A percentile compares a stretch with the other conserved stretches of the same genome.
Conservation (phyloP, 2,797 vertebrate species). For the Mormyrus proboscirostris region DNA sequence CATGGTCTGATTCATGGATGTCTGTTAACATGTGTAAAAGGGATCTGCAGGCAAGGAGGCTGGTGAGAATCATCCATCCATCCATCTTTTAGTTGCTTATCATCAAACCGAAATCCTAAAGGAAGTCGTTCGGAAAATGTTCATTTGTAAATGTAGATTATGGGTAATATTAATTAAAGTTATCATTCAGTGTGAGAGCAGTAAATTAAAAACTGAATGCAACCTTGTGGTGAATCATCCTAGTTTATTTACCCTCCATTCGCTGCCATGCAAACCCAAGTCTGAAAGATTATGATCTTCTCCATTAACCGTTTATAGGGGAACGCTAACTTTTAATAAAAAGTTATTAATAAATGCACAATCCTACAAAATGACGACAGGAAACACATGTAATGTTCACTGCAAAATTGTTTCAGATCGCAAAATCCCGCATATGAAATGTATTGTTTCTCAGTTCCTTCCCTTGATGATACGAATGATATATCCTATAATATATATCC, state of each 20-base stretch:
- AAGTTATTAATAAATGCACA: not conserved
- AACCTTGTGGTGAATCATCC: not conserved
- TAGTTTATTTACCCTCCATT: not conserved
- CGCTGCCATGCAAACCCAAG: not conserved
- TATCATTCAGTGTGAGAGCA: not conserved
- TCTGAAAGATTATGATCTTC: not conserved
- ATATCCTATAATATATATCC: not conserved
- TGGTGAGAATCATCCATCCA: not conserved
- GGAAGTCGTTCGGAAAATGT: not conserved
- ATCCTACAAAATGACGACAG: not conserved
- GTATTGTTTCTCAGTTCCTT: not conserved
- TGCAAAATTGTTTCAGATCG: not conserved
- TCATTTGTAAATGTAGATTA: not conserved
- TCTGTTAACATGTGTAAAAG: not conserved
- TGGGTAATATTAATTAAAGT: not conserved
- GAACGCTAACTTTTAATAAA: not conserved
- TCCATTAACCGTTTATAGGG: not conserved
- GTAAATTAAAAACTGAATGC: constrained; percentile 8
- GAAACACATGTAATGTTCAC: not conserved
- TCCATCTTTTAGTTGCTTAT: not conserved
- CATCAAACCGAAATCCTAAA: not conserved
- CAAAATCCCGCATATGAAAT: not conserved
- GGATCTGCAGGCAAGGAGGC: not conserved
- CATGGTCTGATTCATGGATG: not conserved
- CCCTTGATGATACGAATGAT: not conserved